Conservation (phyloP, 2,797 vertebrate genomes). For the Protosalanx chinensis region DNA sequence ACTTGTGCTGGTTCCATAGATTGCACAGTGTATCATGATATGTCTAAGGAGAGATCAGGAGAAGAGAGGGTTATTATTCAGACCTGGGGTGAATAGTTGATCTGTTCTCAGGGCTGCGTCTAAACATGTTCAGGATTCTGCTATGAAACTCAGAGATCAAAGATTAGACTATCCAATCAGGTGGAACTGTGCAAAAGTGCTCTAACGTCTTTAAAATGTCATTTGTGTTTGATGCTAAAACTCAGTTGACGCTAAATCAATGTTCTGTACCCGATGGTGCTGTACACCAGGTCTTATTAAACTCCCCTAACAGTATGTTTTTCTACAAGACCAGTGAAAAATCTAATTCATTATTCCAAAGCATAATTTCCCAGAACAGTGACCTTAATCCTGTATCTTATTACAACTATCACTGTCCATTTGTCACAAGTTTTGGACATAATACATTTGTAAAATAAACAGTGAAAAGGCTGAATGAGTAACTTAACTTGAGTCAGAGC, state of each 20-base stretch:
- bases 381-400: too few relatives aligned
- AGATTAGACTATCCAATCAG: neutral
- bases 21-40: neutral
- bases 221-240: conserved; percentile 28
- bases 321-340: neutral
- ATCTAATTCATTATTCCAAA: neutral
- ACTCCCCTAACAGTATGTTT: too few relatives aligned
- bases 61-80: conserved; percentile 31
- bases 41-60: neutral
- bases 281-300: too few relatives aligned
- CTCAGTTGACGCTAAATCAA: conserved; percentile 32
- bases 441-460: conserved; percentile 11
- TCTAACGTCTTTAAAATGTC: neutral
- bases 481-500: conserved; percentile 40
- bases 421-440: conserved; percentile 19
- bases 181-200: conserved; percentile 1
- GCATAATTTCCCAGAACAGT: too few relatives aligned
- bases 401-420: too few relatives aligned
- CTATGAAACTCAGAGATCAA: conserved; percentile 33
- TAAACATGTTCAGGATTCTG: conserved; percentile 4
- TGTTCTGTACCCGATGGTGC: conserved; percentile 32
- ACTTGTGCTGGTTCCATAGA: neutral
- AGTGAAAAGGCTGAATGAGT: conserved; percentile 33
- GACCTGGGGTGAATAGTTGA: conserved; percentile 11
- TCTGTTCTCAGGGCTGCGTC: conserved; percentile 19